These are phyloP conservation scores for Colletes gigas DNA, from an alignment of 1,140 invertebrate species.

Conservation along the genomic window DNA sequence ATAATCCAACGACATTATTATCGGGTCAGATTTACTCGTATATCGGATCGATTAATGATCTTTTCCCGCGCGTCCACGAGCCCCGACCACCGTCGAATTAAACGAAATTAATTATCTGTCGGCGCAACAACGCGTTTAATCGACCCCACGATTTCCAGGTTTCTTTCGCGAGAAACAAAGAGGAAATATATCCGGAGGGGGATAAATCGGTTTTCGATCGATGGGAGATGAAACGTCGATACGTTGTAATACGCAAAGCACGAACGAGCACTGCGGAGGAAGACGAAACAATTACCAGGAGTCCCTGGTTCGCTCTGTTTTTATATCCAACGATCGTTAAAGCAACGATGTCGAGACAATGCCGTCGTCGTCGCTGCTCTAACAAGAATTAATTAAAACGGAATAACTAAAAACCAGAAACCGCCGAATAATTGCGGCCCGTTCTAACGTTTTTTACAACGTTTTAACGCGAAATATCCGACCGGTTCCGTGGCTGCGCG, in stretches of 20 bases:
- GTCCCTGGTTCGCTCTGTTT: neutral
- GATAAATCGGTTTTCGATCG: neutral
- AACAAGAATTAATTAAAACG: constrained; percentile 49
- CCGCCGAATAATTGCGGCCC: constrained; percentile 21
- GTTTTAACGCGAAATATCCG: constrained; percentile 23
- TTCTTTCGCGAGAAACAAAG: neutral
- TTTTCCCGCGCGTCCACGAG: neutral
- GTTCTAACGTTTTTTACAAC: neutral
- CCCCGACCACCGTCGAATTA: neutral
- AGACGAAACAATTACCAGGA: neutral
- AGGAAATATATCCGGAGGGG: neutral
- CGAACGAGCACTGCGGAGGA: neutral
- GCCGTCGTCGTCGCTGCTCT: neutral
- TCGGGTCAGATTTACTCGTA: neutral
- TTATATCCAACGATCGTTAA: neutral
- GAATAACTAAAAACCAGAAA: constrained; percentile 37
- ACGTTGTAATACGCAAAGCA: neutral
- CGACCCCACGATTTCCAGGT: neutral
- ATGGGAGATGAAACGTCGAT: neutral
- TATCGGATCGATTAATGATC: no score
- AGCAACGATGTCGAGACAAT: neutral
- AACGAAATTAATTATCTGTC: no score
- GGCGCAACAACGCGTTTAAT: no score
- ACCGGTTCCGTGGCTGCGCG: constrained; percentile 2
- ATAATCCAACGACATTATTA: neutral